Percentiles rank a stretch among this genome's conserved stretches.
Conservation (phyloP, 2,888 invertebrate genomes). For the Zhengitettix transpicula region DNA sequence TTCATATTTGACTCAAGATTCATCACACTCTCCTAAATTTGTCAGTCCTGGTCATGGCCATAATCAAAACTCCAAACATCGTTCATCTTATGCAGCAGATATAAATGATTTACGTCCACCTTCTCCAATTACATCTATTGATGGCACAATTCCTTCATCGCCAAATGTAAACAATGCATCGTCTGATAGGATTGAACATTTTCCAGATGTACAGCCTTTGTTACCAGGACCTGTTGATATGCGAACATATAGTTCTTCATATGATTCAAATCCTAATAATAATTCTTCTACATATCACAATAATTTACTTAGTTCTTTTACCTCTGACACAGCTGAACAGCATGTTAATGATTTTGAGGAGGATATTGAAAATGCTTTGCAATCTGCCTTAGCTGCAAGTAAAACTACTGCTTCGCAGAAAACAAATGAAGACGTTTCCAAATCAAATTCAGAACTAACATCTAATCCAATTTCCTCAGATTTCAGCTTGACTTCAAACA, state of each 20-base stretch:
- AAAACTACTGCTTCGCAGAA: slow-evolving; percentile 20
- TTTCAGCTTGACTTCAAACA: slow-evolving; percentile 19
- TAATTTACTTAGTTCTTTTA: slow-evolving; percentile 31
- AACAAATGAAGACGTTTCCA: slow-evolving; percentile 8
- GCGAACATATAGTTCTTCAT: slow-evolving; percentile 59
- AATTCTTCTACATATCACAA: slow-evolving; percentile 38
- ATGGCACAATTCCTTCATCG: slow-evolving; percentile 16
- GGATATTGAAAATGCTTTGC: slow-evolving; percentile 60
- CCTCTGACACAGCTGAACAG: slow-evolving; percentile 7
- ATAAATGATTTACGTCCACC: slow-evolving; percentile 28
- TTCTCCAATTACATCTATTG: not conserved
- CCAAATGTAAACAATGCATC: slow-evolving; percentile 11
- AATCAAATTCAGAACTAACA: slow-evolving; percentile 20
- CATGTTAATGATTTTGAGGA: slow-evolving; percentile 26
- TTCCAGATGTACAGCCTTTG: slow-evolving; percentile 24
- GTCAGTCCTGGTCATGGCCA: slow-evolving; percentile 31
- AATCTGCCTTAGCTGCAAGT: slow-evolving; percentile 44
- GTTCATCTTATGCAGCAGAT: slow-evolving; percentile 25
- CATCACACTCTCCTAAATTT: slow-evolving; percentile 39
- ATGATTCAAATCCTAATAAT: slow-evolving; percentile 36
- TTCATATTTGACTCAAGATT: slow-evolving; percentile 31
- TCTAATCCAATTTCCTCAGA: slow-evolving; percentile 29
- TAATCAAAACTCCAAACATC: slow-evolving; percentile 20
- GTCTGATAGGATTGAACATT: slow-evolving; percentile 7
- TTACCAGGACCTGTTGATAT: slow-evolving; percentile 79